These are phyloP conservation scores for Drosophila dunni DNA, from an alignment of 1,140 invertebrate genomes.

Conservation along the genomic window DNA sequence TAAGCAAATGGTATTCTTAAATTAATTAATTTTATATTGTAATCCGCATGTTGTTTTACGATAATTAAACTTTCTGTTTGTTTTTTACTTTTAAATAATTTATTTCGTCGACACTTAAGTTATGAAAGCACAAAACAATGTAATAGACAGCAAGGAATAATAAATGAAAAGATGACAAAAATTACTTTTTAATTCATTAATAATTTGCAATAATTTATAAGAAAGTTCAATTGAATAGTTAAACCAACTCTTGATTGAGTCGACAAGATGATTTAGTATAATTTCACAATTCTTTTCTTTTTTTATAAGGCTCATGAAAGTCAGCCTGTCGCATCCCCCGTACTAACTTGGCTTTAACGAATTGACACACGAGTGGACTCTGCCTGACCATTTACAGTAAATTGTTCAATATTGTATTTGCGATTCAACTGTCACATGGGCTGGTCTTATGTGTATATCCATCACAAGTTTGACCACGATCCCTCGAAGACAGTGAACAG, in stretches of 20 bases:
- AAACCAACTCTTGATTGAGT: not conserved
- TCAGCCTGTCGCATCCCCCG: conserved; percentile 1
- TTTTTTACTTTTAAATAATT: conserved; percentile 80
- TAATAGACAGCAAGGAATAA: conserved; percentile 51
- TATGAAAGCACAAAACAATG: conserved; percentile 30
- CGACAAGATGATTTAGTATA: not conserved
- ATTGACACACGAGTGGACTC: conserved; percentile 75
- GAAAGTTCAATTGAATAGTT: not conserved
- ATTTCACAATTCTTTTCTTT: conserved; percentile 11
- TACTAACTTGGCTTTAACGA: conserved; percentile 23
- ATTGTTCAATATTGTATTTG: conserved; percentile 67
- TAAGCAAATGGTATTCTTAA: conserved; percentile 14
- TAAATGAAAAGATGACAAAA: conserved; percentile 25
- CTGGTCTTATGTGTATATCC: conserved; percentile 71
- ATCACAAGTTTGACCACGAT: conserved; percentile 51
- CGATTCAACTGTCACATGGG: conserved; percentile 64
- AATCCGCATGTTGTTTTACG: conserved; percentile 58
- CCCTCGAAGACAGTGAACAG: conserved; percentile 51
- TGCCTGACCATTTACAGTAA: conserved; percentile 65
- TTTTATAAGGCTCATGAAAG: not conserved
- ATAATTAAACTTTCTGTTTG: conserved; percentile 65
- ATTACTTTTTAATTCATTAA: not conserved
- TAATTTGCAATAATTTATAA: no score
- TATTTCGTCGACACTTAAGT: conserved; percentile 57
- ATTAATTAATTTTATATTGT: conserved; percentile 26